Base-by-base conservation (phyloP, 2,888 invertebrate species). In the Ophion ellenae region DNA sequence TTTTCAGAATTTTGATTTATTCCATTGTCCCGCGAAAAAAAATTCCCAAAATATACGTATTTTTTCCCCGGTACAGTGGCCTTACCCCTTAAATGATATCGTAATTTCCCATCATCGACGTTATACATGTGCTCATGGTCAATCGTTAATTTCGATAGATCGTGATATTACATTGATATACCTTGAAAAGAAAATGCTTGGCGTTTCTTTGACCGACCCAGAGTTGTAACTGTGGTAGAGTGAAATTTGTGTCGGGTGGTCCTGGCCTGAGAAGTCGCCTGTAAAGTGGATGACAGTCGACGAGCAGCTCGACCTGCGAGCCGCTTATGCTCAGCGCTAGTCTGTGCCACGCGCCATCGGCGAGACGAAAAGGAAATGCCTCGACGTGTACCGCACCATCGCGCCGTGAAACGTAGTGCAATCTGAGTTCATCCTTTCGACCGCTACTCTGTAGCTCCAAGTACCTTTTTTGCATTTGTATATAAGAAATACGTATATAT, bases 381-480 rank as follows among this genome's bases (percentile, higher is more conserved):
- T 98, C 98, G 91, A 97, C 97, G 93, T 97, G 96, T 91, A 97
- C 95, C 90, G 94, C 94, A 83, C 96, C 95, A 92, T 95, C 95
- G 88, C 96, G 96, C 89, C 95, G 95, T 91, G 96, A 96, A 94
- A 96, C 96, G 94, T 97, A 98, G 95, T 97, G 97, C 93, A 98
- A 95, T 90, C 98, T 96, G 93, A 98, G 96, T 95, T 98, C 98
- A 94, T 98, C 97, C 92, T 97, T 96, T 88, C 97, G 96, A 90
- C 98, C 98, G 95, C 97, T 97, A 93, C 98, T 98, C 95, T 98
- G 98, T 95, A 98, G 96, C 95, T 98, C 98, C 95, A 98, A 95
- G 95, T 97, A 97, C 95, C 98, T 97, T 95, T 69, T 86, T 40
- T 40, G 1, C 32, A 32, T 32, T 2, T 32, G 32, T 32, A 40